Percentiles rank a stretch among this genome's conserved stretches.
Evolutionary conservation across 2,888 invertebrate genomes (phyloP).

Genomic region (Gibbula magus): DNA sequence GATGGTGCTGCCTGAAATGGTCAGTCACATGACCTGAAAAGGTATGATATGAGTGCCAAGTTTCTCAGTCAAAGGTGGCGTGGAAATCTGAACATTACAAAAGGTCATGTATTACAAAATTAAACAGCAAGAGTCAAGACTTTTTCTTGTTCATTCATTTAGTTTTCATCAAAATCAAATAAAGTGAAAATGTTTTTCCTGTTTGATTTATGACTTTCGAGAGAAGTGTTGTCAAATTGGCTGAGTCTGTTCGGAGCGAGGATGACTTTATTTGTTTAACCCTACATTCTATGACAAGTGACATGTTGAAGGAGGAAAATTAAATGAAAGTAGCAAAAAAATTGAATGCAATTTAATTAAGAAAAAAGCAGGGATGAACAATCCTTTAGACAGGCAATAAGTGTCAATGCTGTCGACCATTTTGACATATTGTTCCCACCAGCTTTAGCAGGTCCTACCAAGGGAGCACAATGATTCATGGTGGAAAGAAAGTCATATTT

Average conservation of each 20-base stretch:
- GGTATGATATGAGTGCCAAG: neutral
- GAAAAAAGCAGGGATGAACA: slow-evolving; percentile 13
- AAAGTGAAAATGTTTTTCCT: neutral
- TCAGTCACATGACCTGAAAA: neutral
- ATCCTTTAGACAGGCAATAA: slow-evolving; percentile 15
- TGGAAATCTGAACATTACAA: neutral
- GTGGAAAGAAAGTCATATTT: slow-evolving; percentile 1
- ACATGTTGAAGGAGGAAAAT: slow-evolving; percentile 1
- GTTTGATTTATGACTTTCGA: slow-evolving; percentile 6
- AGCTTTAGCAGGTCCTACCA: neutral
- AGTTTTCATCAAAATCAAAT: slow-evolving; percentile 8
- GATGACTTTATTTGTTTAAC: slow-evolving; percentile 5
- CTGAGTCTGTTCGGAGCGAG: neutral
- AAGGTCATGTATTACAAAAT: neutral
- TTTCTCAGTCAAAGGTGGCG: neutral
- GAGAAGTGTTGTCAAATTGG: neutral
- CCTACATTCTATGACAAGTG: slow-evolving; percentile 5
- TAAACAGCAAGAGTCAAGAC: neutral
- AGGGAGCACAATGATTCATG: slow-evolving; percentile 4
- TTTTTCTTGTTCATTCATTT: neutral
- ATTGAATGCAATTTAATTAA: slow-evolving; percentile 7
- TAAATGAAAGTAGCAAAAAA: slow-evolving; percentile 1
- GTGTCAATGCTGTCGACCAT: slow-evolving; percentile 8
- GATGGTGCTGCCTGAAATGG: neutral
- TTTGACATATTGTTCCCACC: slow-evolving; percentile 5